Conservation (phyloP, 37 sponge, comb jelly and placozoan genomes). For the Halichondria panicea region DNA sequence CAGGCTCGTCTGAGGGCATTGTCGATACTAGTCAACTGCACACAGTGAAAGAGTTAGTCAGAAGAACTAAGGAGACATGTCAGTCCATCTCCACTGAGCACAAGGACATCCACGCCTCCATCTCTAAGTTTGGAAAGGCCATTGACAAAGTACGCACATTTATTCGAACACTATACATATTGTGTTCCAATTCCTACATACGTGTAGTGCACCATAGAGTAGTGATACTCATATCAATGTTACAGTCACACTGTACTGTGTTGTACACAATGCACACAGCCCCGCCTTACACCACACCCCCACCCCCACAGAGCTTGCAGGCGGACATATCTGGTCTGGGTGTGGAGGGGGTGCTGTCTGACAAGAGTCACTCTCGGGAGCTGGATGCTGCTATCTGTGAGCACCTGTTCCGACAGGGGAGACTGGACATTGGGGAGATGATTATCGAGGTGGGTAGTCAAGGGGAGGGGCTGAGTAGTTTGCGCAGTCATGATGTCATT, state of each 20-base stretch:
- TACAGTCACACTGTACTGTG: neutral
- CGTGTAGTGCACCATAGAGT: too few species aligned
- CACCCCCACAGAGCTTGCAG: constrained; percentile 49
- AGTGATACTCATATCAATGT: neutral
- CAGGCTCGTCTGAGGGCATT: neutral
- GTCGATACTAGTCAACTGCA: constrained; percentile 17
- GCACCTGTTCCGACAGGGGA: constrained; percentile 83
- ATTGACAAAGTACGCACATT: constrained; percentile 76
- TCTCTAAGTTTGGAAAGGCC: constrained; percentile 70
- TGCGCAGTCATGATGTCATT: too few species aligned
- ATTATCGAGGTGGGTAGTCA: constrained; percentile 45
- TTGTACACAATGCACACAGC: neutral
- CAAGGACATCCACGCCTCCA: constrained; percentile 77
- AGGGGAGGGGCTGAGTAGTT: too few species aligned
- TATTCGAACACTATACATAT: neutral
- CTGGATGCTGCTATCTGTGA: constrained; percentile 72
- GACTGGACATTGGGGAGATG: constrained; percentile 71
- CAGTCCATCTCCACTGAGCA: constrained; percentile 59
- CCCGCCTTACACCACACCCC: neutral
- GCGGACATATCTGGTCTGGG: constrained; percentile 48
- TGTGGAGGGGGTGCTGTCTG: constrained; percentile 51
- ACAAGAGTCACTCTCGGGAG: constrained; percentile 6
- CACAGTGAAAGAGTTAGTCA: constrained; percentile 17
- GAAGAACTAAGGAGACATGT: constrained; percentile 9
- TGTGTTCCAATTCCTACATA: too few species aligned